A percentile compares a stretch with the other conserved stretches of the same genome.
These are phyloP conservation scores for Nanger granti DNA, from an alignment of 2,113 vertebrate genomes.

Conservation along the genomic window DNA sequence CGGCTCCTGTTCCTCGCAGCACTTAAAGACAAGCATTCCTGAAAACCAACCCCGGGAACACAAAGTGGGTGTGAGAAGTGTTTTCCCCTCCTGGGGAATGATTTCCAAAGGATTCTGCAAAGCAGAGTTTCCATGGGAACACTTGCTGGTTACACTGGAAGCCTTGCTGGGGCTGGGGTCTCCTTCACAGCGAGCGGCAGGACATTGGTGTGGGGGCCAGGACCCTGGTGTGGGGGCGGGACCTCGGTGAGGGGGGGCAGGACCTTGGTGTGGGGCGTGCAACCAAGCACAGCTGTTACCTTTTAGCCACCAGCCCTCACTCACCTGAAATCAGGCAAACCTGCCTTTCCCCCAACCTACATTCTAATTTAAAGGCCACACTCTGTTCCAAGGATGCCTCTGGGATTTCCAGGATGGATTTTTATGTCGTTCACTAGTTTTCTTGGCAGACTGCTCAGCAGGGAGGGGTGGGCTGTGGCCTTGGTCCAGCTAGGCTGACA, in stretches of 20 bases:
- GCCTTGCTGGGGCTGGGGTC: not conserved
- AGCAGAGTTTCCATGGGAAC: constrained; percentile 67
- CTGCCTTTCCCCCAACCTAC: not conserved
- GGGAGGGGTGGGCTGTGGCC: constrained; percentile 8
- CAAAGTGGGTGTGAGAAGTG: not conserved
- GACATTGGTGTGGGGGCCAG: not conserved
- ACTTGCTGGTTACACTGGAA: not conserved
- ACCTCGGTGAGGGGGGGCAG: fast-evolving
- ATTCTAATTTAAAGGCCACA: constrained; percentile 47
- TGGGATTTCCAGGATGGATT: constrained; percentile 59
- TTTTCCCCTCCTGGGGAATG: not conserved
- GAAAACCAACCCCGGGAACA: not conserved
- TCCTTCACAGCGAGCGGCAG: not conserved
- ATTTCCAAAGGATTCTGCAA: constrained; percentile 43
- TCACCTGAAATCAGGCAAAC: constrained; percentile 29
- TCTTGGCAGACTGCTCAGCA: constrained; percentile 47
- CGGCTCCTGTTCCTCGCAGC: not conserved
- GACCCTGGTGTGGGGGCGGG: no score
- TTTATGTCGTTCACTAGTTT: constrained; percentile 55
- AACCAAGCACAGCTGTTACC: not conserved
- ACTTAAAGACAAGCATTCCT: not conserved
- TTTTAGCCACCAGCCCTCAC: not conserved
- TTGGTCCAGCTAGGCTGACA: not conserved
- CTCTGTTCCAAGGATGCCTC: constrained; percentile 45
- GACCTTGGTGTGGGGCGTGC: no score